Conservation (phyloP, 2,113 vertebrate genomes). For the Scytalopus superciliaris region DNA sequence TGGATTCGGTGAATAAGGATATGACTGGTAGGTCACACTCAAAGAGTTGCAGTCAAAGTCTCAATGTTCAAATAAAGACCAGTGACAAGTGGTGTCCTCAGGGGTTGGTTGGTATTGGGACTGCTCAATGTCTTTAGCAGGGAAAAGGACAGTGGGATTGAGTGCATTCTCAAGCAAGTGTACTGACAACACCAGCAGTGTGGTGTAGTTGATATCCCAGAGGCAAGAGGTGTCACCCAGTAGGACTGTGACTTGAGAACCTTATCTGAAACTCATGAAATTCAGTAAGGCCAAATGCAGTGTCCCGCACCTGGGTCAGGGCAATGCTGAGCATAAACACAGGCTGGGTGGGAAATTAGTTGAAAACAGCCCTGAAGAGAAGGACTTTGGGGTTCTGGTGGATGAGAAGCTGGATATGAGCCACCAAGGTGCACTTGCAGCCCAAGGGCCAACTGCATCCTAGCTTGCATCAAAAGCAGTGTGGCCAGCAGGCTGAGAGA, state of each 20-base stretch:
- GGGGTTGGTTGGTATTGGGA: neutral
- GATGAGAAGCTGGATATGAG: neutral
- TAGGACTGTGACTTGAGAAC: neutral
- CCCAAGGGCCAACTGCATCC: too few relatives aligned
- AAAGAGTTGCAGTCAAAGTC: neutral
- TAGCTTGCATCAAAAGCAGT: neutral
- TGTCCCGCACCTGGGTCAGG: neutral
- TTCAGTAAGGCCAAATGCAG: neutral
- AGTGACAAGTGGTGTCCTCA: neutral
- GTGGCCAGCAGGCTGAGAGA: neutral
- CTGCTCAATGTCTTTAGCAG: neutral
- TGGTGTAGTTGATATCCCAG: neutral
- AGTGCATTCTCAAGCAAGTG: neutral
- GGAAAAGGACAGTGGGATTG: neutral
- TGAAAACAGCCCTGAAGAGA: neutral
- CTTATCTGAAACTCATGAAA: neutral
- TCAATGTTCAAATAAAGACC: neutral
- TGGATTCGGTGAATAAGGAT: neutral
- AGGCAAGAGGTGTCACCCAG: too few relatives aligned
- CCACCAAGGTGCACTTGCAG: fast-evolving
- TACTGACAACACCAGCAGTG: neutral
- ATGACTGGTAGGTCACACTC: neutral
- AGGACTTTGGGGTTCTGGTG: neutral
- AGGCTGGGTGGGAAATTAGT: neutral
- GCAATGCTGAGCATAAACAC: neutral